Evolutionary conservation across 2,113 vertebrate genomes (phyloP), one percentile per base, ranked within the genome.

Genomic region (Oreocharis arfaki): DNA sequence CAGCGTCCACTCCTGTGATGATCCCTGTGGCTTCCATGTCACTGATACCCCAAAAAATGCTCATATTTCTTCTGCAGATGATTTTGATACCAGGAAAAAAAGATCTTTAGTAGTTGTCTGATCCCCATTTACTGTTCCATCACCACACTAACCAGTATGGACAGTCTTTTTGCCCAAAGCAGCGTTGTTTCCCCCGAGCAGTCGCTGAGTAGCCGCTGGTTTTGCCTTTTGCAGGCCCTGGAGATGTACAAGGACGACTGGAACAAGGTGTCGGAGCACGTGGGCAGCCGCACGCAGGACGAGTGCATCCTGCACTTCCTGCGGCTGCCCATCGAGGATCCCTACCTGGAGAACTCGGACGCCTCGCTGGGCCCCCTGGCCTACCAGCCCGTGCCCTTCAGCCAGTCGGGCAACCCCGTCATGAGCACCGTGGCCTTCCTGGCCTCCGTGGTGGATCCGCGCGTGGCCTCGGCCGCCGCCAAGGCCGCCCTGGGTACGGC

Each of bases 221-320:
- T 57, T 16, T 42, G 7, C 63, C 35, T 52, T 3, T 93, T 71
- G 10, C 93, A 99, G 99, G 99, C 99, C 2, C 97, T 99, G 92
- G 99, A 99, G 97, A 99, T 99, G 99, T 99, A 98, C 97, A 99
- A 99, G 94, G 99, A 99, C 10, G 99, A 99, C 97, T 99, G 99
- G 99, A 99, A 99, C 97, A 99, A 99, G 92, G 99, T 99, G 65
- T 99, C 99, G 0, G 99, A 99, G 97, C 99, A 99, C 2, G 98
- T 99, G 2, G 99, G 99, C 33, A 99, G 99, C 68, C 99, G 99
- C 33, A 99, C 99, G 13, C 99, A 99, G 82, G 99, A 99, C 14
- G 99, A 99, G 95, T 99, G 99, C 89, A 99, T 99, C 79, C 98
- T 99, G 24, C 99, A 99, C 87, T 99, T 99, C 84, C 96, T 99